A percentile compares a stretch with the other conserved stretches of the same genome.
Conservation (phyloP, 2,797 vertebrate species). For the Enteromius argenteus region DNA sequence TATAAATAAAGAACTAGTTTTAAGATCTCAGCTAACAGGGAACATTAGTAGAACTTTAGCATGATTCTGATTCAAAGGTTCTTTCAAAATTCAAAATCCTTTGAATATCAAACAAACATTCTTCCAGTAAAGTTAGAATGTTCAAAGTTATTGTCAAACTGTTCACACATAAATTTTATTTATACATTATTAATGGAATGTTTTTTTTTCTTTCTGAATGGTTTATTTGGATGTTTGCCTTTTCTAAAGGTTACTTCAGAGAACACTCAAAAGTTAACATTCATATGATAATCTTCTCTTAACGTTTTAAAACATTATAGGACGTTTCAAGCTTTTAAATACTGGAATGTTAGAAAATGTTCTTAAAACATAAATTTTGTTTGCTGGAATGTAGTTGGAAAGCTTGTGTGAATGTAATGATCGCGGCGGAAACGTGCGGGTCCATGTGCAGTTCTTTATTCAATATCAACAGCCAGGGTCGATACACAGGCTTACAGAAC, state of each 20-base stretch:
- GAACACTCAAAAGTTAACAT: no score
- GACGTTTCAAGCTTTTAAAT: neutral
- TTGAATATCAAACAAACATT: neutral
- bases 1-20: neutral
- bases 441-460: no score
- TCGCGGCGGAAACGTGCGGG: no score
- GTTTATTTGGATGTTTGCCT: neutral
- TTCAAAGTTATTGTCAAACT: neutral
- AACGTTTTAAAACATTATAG: no score
- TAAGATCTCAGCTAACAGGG: neutral
- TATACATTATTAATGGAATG: neutral
- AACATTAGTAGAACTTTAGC: neutral
- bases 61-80: neutral
- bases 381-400: neutral
- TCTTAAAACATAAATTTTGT: neutral
- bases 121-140: neutral
- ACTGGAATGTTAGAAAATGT: neutral
- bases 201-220: no score
- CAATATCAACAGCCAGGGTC: no score
- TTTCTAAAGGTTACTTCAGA: no score
- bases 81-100: neutral
- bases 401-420: neutral
- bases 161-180: neutral
- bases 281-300: no score
- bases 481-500: no score